Evolutionary conservation across 1,140 invertebrate species (phyloP).

Genomic region (Gryllus bimaculatus): DNA sequence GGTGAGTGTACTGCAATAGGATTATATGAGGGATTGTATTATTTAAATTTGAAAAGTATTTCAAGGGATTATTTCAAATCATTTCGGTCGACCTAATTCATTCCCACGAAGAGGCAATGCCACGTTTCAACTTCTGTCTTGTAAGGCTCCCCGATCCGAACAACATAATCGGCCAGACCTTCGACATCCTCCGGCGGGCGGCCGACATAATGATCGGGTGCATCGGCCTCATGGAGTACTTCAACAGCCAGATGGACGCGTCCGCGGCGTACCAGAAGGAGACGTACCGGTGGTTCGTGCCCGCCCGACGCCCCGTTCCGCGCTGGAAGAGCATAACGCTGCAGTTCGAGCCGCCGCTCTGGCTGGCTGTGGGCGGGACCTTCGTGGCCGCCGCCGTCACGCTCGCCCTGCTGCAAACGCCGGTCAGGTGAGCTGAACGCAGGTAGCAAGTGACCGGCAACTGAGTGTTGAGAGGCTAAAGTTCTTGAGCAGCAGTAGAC

Average conservation of each 20-base stretch:
- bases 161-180: background rate
- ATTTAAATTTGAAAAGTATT: too few relatives aligned
- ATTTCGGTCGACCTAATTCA: background rate
- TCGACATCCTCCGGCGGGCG: background rate
- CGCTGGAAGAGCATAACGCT: background rate
- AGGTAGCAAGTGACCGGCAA: too few relatives aligned
- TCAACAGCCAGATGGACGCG: background rate
- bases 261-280: background rate
- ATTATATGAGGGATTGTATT: background rate
- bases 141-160: background rate
- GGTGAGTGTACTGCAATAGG: background rate
- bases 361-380: background rate
- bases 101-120: background rate
- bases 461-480: too few relatives aligned
- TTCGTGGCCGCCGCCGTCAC: too few relatives aligned
- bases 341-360: background rate
- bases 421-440: too few relatives aligned
- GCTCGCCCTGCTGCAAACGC: too few relatives aligned
- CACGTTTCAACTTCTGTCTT: background rate
- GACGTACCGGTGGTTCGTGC: background rate
- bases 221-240: background rate
- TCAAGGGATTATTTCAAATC: background rate
- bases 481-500: too few relatives aligned
- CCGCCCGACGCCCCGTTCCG: background rate
- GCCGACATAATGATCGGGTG: background rate